phyloP scores from a whole-genome alignment of 1,140 invertebrate genomes.

The Hypothenemus hampei region DNA sequence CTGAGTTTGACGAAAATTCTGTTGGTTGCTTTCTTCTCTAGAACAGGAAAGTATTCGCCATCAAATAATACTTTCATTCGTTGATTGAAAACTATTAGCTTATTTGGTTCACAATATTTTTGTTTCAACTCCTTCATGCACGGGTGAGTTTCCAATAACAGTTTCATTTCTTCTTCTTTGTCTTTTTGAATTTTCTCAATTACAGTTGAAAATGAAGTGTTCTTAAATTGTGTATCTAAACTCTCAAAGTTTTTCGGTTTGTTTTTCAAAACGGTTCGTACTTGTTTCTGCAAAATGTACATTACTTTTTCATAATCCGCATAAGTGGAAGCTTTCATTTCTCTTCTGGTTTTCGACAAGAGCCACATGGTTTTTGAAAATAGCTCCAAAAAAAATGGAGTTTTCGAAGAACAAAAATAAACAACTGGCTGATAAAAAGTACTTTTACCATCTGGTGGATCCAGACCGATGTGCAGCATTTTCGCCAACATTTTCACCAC shows the following conservation, averaged over 20 bases:
- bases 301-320: slow-evolving; percentile 37
- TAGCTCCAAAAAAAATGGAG: slow-evolving; percentile 39
- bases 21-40: not conserved
- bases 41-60: slow-evolving; percentile 30
- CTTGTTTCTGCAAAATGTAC: slow-evolving; percentile 36
- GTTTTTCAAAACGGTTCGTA: slow-evolving; percentile 31
- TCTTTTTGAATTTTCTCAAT: slow-evolving; percentile 30
- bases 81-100: slow-evolving; percentile 31
- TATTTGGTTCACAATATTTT: slow-evolving; percentile 25
- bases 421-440: slow-evolving; percentile 38
- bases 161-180: slow-evolving; percentile 31
- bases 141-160: slow-evolving; percentile 31
- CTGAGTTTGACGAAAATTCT: slow-evolving; percentile 27
- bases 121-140: slow-evolving; percentile 34
- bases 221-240: slow-evolving; percentile 32
- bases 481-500: slow-evolving; percentile 36
- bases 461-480: slow-evolving; percentile 35
- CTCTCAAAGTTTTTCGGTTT: slow-evolving; percentile 35
- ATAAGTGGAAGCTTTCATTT: slow-evolving; percentile 39
- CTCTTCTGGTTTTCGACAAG: slow-evolving; percentile 39
- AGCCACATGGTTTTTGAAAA: slow-evolving; percentile 42
- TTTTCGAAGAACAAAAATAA: slow-evolving; percentile 33
- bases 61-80: slow-evolving; percentile 30
- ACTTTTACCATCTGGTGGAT: slow-evolving; percentile 29
- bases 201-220: slow-evolving; percentile 31